These are phyloP conservation scores for Cervus canadensis DNA, from an alignment of 2,113 vertebrate species.

Conservation along the genomic window DNA sequence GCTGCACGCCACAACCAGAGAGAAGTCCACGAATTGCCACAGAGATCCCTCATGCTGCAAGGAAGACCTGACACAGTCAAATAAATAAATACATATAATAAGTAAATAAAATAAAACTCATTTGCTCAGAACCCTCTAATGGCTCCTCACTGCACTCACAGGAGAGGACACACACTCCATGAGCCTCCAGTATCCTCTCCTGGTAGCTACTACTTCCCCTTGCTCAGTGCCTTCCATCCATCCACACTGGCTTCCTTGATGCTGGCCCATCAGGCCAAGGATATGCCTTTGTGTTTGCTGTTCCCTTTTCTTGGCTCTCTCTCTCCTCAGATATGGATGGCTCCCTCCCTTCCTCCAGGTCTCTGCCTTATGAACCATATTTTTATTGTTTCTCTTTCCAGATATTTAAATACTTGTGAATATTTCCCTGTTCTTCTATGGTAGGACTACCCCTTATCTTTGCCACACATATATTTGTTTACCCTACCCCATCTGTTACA, in stretches of 20 bases:
- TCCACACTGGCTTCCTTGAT: not conserved
- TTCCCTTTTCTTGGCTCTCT: not conserved
- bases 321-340: not conserved
- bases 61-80: not conserved
- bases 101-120: not conserved
- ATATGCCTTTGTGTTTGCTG: not conserved
- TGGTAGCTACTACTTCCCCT: not conserved
- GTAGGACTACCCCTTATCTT: not conserved
- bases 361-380: not conserved
- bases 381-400: not conserved
- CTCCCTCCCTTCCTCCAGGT: not conserved
- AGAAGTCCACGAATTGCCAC: not conserved
- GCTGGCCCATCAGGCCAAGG: not conserved
- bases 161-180: not conserved
- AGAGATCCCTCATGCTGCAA: not conserved
- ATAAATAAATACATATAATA: not conserved
- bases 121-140: not conserved
- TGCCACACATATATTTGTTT: not conserved
- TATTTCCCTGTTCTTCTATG: not conserved
- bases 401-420: not conserved
- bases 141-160: not conserved
- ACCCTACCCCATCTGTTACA: not conserved
- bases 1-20: not conserved
- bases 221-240: not conserved
- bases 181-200: not conserved